Evolutionary conservation across 1,140 invertebrate genomes (phyloP), one percentile per base, ranked within the genome.

Genomic region (Wasmannia auropunctata): DNA sequence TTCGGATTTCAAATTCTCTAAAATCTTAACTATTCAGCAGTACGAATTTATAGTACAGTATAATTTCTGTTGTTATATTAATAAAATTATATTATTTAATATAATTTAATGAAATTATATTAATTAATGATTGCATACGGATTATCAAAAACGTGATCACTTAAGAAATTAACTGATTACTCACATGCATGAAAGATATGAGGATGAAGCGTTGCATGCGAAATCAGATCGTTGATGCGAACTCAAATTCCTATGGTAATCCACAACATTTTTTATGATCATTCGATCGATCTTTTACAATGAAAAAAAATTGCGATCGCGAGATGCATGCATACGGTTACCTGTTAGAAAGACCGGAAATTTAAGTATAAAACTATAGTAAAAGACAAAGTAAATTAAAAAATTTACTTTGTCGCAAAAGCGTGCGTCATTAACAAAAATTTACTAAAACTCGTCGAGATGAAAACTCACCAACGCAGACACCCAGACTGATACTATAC

Each of bases 401-500:
- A 8, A 63, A 28, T 25, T 83, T 62, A 63, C 8, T 86, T 49
- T n/a, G 16, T 69, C 6, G 4, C n/a, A 28, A 40, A 67, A 56
- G n/a, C 31, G 22, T 43, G 22, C 11, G 3, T n/a, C n/a, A 19
- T 10, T n/a, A 51, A 22, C n/a, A 43, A 60, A 34, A 10, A 67
- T 67, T 37, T 51, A 51, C 11, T 40, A 1, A 51, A 51, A 19
- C 31, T 54, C 16, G n/a, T 83, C 19, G 67, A 54, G 7, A 37
- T 6, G 11, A 1, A 10, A 16, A 83, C 51, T 95, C 94, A 93
- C 96, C 96, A 28, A 95, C 92, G 40, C 96, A 96, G 14, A 91
- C 87, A 79, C 95, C 95, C n/a, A 95, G 95, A 2, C 88, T 86
- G 3, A 93, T 84, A 88, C 96, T 96, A 54, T 96, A 96, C 77